Base-by-base conservation (phyloP, 2,113 vertebrate genomes). In the Cranoglanis bouderius region DNA sequence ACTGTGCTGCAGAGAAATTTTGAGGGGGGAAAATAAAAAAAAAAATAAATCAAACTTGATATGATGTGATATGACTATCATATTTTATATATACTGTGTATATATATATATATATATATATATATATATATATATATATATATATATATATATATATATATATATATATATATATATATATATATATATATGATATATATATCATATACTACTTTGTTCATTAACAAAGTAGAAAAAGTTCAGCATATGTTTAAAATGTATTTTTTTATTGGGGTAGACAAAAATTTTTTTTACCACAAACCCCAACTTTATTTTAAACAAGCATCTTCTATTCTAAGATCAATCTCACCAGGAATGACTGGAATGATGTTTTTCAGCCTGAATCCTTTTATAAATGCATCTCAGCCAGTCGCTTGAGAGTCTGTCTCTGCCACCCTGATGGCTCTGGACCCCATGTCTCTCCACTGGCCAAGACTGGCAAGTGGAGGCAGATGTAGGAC, bases 1-100 rank as follows among this genome's bases (percentile, higher is more conserved):
- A 88, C 55, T 61, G 19, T 1, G 90, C 92, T 92, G 86, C 85
- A 90, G 53, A 94, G 94, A 93, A 90, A 94, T 93, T 92, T 43
- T 35, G 57, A 16, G 21, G 35, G 26, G 13, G 19, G 24, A 82
- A 14, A 40, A 51, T n/a, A 51, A 51, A 51, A 16, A 53, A 46
- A n/a, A n/a, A 80, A 53, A 80, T 53, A 19, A 4, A 80, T 18
- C n/a, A 7, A 9, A 80, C 13, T n/a, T 78, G 29, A 51, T 51
- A 2, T 77, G 24, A 51, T 9, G 6, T 55, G 51, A 74, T 74
- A 18, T 14, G 51, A 53, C 49, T 51, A 46, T 51, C 43, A 26
- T 21, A 61, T 21, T 24, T 61, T 6, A 59, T 59, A 24, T 0
- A 61, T 8, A 61, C n/a, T n/a, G n/a, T n/a, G n/a, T 21, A n/a